phyloP scores from a whole-genome alignment of 2,888 invertebrate species.

The Brachyopa scutellaris region DNA sequence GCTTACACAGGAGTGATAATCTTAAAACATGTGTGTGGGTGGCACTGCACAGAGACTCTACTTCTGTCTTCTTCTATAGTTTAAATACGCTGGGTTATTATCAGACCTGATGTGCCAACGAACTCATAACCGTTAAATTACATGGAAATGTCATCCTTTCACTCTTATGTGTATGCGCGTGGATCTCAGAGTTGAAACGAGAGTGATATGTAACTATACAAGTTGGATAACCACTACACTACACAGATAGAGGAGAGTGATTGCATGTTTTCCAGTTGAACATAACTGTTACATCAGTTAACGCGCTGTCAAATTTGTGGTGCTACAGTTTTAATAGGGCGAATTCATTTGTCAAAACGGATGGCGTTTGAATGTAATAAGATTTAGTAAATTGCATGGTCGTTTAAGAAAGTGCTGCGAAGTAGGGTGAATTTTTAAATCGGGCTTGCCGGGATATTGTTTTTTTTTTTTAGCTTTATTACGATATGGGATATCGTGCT shows the following conservation, averaged over 20 bases:
- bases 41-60: not conserved
- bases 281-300: conserved; percentile 1
- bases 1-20: not conserved
- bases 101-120: not conserved
- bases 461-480: no score
- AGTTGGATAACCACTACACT: not conserved
- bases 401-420: no score
- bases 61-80: not conserved
- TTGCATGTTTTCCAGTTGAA: conserved; percentile 8
- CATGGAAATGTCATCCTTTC: conserved; percentile 1
- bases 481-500: no score
- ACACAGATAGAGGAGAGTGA: conserved; percentile 3
- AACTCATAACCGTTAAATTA: conserved; percentile 11
- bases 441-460: no score
- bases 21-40: not conserved
- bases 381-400: no score
- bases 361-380: no score
- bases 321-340: conserved; percentile 26
- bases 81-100: not conserved
- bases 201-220: conserved; percentile 5
- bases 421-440: no score
- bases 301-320: conserved; percentile 4
- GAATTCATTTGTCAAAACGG: not conserved
- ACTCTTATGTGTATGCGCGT: not conserved
- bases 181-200: not conserved